Base-by-base conservation (phyloP, 2,888 invertebrate species). In the Acleris holmiana region DNA sequence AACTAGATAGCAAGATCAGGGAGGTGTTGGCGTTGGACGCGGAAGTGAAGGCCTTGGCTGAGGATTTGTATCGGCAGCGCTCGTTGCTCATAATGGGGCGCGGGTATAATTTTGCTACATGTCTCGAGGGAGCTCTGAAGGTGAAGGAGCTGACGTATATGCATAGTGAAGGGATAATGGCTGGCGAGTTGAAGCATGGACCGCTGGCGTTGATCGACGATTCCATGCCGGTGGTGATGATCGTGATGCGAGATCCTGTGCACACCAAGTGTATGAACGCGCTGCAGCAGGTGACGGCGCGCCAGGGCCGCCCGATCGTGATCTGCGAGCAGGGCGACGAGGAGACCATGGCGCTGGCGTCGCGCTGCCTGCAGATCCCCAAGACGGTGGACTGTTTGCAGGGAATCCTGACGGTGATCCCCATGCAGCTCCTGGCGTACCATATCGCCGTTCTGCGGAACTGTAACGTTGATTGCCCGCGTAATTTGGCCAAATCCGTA, bases 131-230 rank as follows among this genome's bases (percentile, higher is more conserved):
- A 63, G 98, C 98, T 53, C 91, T 98, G 94, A 99, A 99, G 96
- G 98, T 99, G 18, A 99, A 99, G 91, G 99, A 99, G 85, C 93
- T 99, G 87, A 99, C 99, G 0, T 99, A 99, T 90, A 99, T 99
- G 99, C 99, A 99, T 93, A 99, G 99, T 74, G 99, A 99, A 88
- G 99, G 99, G 19, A 99, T 99, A 71, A 96, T 99, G 96, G 98
- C 99, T 21, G 99, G 99, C 61, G 99, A 99, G 93, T 92, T 99
- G 75, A 99, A 99, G 84, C 99, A 99, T 82, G 99, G 99, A 6
- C 99, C 99, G 0, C 93, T 99, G 69, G 99, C 99, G 1, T 95
- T 99, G 60, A 97, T 99, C 35, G 99, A 99, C 85, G 97, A 97
- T 78, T 95, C 96, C 0, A 99, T 99, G 98, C 99, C 99, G 0